A percentile compares a stretch with the other conserved stretches of the same genome.
Evolutionary conservation across 2,888 invertebrate species (phyloP).

Genomic region (Leucophenga montana): DNA sequence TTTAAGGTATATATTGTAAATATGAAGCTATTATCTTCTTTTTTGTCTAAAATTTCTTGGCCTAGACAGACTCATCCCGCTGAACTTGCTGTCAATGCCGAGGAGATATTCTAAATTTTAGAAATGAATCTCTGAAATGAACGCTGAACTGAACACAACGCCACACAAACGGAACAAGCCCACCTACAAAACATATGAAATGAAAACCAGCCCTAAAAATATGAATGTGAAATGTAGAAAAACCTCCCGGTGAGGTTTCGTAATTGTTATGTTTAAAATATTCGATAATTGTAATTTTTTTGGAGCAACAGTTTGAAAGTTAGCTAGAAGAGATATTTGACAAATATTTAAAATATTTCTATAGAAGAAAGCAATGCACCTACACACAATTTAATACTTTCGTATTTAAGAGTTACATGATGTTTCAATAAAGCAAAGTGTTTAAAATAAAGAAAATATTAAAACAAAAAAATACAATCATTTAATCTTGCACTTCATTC

Average conservation of each 20-base stretch:
- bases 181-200: not conserved
- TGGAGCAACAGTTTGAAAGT: conserved; percentile 54
- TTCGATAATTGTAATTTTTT: conserved; percentile 33
- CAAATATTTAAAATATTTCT: conserved; percentile 3
- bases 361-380: conserved; percentile 3
- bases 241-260: not conserved
- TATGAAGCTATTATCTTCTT: not conserved
- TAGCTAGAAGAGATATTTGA: conserved; percentile 5
- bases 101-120: conserved; percentile 36
- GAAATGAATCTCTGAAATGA: not conserved
- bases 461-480: conserved; percentile 24
- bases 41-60: not conserved
- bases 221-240: not conserved
- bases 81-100: conserved; percentile 9
- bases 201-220: not conserved
- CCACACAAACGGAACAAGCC: conserved; percentile 32
- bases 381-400: conserved; percentile 26
- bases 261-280: not conserved
- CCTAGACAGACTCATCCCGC: conserved; percentile 19
- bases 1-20: too few species aligned
- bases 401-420: conserved; percentile 17
- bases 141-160: conserved; percentile 1
- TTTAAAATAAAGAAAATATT: conserved; percentile 10
- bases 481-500: not conserved
- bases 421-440: not conserved